Evolutionary conservation across 2,888 invertebrate species (phyloP), one percentile per base, ranked within the genome.

Genomic region (Resseliella maxima): DNA sequence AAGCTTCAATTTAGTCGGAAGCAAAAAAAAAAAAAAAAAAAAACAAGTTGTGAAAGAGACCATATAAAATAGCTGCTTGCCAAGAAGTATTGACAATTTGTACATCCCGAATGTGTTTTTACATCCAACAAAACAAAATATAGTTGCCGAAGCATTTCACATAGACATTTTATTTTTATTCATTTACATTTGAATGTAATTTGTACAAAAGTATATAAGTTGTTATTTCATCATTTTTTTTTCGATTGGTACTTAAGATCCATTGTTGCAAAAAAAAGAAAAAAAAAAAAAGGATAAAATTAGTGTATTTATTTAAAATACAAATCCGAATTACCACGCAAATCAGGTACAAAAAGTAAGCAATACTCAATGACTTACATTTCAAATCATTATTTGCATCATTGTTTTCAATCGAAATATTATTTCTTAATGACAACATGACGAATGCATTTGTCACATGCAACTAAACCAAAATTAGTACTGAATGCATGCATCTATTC

Each of bases 201-300:
- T 72, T 59, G 31, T 72, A 72, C 72, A 31, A 35, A 72, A 72
- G 72, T n/a, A n/a, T n/a, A n/a, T n/a, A n/a, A n/a, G n/a, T n/a
- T n/a, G n/a, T n/a, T n/a, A n/a, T n/a, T n/a, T n/a, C 50, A 21
- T 6, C n/a, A 72, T 72, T 72, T 72, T 59, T n/a, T 31, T 72
- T 31, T 31, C 72, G 35, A 72, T 72, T 72, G 72, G 31, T 72
- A 72, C 72, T 72, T 72, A 72, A 72, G 31, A 35, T n/a, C 27
- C 59, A 18, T 50, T 50, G 50, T 50, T 50, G 50, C 50, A 50
- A n/a, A 59, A 5, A n/a, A 59, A 5, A n/a, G n/a, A 2, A 6
- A 5, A 59, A n/a, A 72, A 15, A 24, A n/a, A 59, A 50, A 50
- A 59, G 59, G 59, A 24, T n/a, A 59, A 24, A 24, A 15, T 50